phyloP scores from a whole-genome alignment of 2,797 vertebrate species.

The Microtus agrestis region DNA sequence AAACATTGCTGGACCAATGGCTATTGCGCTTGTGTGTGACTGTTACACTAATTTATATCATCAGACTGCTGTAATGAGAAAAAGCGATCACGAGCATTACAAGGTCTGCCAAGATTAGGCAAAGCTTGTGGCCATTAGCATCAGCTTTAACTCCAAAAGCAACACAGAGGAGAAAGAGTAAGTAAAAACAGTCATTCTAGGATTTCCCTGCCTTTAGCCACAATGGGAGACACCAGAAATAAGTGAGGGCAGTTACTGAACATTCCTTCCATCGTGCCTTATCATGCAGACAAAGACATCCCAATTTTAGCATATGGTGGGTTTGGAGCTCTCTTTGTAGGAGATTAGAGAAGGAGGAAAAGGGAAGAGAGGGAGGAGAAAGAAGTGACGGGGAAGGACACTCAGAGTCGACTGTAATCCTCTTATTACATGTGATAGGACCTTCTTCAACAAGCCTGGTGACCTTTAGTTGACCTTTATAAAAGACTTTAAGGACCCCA shows the following conservation, averaged over 20 bases:
- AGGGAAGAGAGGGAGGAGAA: neutral
- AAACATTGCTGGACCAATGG: neutral
- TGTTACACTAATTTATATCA: neutral
- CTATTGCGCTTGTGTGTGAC: neutral
- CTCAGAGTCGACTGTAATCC: neutral
- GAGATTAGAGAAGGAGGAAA: too few species aligned
- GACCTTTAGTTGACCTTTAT: neutral
- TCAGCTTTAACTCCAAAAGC: neutral
- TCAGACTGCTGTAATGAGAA: neutral
- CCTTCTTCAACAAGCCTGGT: neutral
- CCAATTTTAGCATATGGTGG: neutral
- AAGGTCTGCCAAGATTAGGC: neutral
- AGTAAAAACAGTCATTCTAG: neutral
- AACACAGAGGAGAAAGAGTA: neutral
- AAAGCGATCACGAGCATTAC: neutral
- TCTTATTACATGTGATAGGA: neutral
- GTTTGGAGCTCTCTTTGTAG: neutral
- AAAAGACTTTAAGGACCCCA: neutral
- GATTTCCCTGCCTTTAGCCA: neutral
- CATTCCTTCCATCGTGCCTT: neutral
- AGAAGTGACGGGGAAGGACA: neutral
- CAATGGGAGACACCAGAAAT: neutral
- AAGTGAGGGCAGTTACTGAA: neutral
- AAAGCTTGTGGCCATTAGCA: neutral
- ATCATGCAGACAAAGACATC: neutral